A percentile compares a stretch with the other conserved stretches of the same genome.
Conservation (phyloP, 2,797 vertebrate species). For the Sorex maritimensis region DNA sequence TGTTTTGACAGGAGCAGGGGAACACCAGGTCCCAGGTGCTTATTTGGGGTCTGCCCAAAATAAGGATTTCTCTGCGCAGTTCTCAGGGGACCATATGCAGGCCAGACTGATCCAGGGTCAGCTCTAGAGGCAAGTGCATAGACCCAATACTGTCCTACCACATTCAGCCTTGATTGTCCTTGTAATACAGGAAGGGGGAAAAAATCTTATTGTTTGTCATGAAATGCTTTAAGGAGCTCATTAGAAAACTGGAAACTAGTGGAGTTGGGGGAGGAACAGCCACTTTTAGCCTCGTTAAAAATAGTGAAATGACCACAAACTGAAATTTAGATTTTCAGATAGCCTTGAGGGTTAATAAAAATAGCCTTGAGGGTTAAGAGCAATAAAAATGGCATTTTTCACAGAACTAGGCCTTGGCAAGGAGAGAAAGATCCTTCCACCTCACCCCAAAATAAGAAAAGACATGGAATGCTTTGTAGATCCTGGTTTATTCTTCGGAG, state of each 20-base stretch:
- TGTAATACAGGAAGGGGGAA: too few species aligned
- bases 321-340: constrained; percentile 39
- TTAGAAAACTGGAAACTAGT: neutral
- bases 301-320: constrained; percentile 31
- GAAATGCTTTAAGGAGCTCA: too few species aligned
- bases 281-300: constrained; percentile 50
- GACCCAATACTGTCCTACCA: too few species aligned
- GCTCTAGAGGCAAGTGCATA: neutral
- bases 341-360: neutral
- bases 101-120: neutral
- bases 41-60: too few species aligned
- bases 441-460: constrained; percentile 19
- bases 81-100: too few species aligned
- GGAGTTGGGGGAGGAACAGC: too few species aligned
- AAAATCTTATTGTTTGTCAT: too few species aligned
- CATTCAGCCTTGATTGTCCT: too few species aligned
- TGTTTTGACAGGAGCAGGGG: too few species aligned
- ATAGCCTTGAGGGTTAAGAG: neutral
- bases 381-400: constrained; percentile 40
- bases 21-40: too few species aligned
- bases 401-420: neutral
- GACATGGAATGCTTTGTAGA: constrained; percentile 37
- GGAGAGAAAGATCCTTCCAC: constrained; percentile 23
- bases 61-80: too few species aligned
- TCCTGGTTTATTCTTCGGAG: constrained; percentile 47